A percentile compares a stretch with the other conserved stretches of the same genome.
Evolutionary conservation across 2,113 vertebrate species (phyloP).

Genomic region (Piliocolobus tephrosceles): DNA sequence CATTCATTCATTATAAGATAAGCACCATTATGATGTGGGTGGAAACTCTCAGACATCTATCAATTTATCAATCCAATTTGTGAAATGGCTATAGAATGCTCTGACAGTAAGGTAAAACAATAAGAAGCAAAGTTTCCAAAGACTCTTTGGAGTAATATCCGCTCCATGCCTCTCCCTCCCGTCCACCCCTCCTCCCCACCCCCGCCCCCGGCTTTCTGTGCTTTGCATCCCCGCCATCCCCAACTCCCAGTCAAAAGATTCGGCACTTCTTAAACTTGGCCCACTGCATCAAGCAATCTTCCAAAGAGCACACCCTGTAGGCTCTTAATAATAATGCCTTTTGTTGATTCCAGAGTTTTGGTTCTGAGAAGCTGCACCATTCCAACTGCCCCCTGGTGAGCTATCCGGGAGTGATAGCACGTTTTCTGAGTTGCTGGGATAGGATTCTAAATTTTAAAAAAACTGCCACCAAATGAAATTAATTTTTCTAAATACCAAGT

Average conservation of each 20-base stretch:
- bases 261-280: neutral
- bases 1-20: neutral
- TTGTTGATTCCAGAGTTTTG: constrained; percentile 41
- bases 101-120: neutral
- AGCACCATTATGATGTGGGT: neutral
- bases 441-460: neutral
- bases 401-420: neutral
- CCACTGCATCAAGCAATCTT: neutral
- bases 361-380: constrained; percentile 5
- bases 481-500: constrained; percentile 21
- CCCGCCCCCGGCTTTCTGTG: neutral
- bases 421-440: neutral
- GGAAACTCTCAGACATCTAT: neutral
- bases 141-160: neutral
- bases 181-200: neutral
- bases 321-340: constrained; percentile 34
- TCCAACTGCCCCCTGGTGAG: constrained; percentile 49
- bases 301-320: constrained; percentile 7
- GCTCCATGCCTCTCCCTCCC: neutral
- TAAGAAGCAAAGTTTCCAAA: neutral
- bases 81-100: neutral
- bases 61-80: neutral
- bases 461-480: constrained; percentile 18
- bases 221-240: neutral
- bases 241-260: neutral